These are phyloP conservation scores for Syncerus caffer DNA, from an alignment of 2,797 vertebrate species.

Conservation along the genomic window DNA sequence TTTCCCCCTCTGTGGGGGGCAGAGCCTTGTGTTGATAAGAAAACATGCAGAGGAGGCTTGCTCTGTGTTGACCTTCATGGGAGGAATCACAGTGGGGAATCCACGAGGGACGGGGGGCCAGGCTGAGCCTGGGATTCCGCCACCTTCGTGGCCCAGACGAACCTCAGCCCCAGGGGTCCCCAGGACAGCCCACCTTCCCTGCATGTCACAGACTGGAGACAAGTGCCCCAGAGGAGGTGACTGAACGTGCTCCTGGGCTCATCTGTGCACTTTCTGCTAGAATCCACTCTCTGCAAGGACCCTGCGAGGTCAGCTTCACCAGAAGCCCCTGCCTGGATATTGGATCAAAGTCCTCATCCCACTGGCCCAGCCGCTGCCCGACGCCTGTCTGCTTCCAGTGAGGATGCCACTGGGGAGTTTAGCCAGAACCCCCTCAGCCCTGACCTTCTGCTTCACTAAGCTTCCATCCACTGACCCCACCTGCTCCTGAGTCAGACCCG, in stretches of 20 bases:
- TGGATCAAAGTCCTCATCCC: not conserved
- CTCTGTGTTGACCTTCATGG: not conserved
- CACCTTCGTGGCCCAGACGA: rapidly evolving
- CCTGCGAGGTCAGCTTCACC: not conserved
- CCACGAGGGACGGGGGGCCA: rapidly evolving
- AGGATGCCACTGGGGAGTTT: not conserved
- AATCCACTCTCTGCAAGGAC: not conserved
- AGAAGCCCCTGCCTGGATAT: not conserved
- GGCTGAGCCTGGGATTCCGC: not conserved
- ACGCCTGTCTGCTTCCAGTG: not conserved
- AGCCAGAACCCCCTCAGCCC: not conserved
- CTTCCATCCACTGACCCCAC: not conserved
- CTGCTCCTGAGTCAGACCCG: not conserved
- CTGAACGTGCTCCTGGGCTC: not conserved
- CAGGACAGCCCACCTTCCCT: not conserved
- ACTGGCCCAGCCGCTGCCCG: rapidly evolving
- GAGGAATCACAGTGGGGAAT: not conserved
- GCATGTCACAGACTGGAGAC: rapidly evolving
- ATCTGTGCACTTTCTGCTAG: not conserved
- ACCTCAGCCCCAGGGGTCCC: not conserved
- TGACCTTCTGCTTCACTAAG: no score
- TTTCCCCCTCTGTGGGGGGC: rapidly evolving
- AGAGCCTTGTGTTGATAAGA: not conserved
- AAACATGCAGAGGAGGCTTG: not conserved
- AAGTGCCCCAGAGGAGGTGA: not conserved